Evolutionary conservation across 2,888 invertebrate genomes (phyloP).

Genomic region (Rhamnusium bicolor): DNA sequence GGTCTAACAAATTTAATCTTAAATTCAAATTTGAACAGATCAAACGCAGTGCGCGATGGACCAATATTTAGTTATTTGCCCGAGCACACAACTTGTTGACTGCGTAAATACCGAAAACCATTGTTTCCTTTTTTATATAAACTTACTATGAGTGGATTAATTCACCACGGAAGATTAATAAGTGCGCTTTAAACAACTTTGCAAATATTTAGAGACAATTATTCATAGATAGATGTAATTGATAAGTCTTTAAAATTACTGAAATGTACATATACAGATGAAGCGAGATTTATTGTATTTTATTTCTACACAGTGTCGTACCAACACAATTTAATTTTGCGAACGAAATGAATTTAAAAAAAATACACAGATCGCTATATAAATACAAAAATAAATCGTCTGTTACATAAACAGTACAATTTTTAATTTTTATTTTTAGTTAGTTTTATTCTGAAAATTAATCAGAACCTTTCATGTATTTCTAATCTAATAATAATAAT

Average conservation of each 20-base stretch:
- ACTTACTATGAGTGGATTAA: conserved; percentile 38
- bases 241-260: conserved; percentile 4
- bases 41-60: conserved; percentile 70
- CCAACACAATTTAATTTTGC: neutral
- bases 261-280: neutral
- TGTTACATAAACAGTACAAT: too few relatives aligned
- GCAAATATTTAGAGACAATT: conserved; percentile 34
- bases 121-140: conserved; percentile 67
- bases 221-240: conserved; percentile 8
- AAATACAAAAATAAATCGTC: too few relatives aligned
- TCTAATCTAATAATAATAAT: too few relatives aligned
- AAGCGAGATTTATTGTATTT: neutral
- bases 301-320: neutral
- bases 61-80: conserved; percentile 72
- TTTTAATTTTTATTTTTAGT: too few relatives aligned
- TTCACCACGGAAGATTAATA: conserved; percentile 37
- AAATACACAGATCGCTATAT: too few relatives aligned
- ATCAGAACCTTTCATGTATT: too few relatives aligned
- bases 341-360: neutral
- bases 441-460: too few relatives aligned
- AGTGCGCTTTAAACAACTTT: conserved; percentile 31
- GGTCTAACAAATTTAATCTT: conserved; percentile 72
- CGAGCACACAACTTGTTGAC: conserved; percentile 71
- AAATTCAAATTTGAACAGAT: conserved; percentile 72
- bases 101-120: conserved; percentile 69